phyloP scores from a whole-genome alignment of 2,888 invertebrate genomes.

The Lepetodrilus schrolli region DNA sequence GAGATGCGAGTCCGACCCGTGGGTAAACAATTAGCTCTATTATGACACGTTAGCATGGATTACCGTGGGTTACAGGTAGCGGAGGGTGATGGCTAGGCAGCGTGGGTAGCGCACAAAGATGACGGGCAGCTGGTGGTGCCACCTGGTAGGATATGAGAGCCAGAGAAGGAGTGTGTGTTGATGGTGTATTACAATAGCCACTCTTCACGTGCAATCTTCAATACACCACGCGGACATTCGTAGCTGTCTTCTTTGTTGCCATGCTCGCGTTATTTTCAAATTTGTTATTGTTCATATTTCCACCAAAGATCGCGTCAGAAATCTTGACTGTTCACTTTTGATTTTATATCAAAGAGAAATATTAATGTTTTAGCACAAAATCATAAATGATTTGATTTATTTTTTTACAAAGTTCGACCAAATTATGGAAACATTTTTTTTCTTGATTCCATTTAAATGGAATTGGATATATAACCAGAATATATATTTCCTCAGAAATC shows the following conservation, averaged over 20 bases:
- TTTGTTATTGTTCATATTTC: background rate
- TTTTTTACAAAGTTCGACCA: too few relatives aligned
- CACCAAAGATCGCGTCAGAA: background rate
- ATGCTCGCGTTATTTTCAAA: background rate
- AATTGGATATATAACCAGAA: too few relatives aligned
- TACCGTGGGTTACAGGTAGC: constrained; percentile 11
- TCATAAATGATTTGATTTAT: too few relatives aligned
- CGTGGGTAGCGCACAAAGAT: constrained; percentile 13
- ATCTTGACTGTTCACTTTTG: background rate
- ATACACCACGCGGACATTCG: background rate
- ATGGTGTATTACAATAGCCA: background rate
- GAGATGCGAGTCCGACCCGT: background rate
- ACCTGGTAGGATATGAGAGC: background rate
- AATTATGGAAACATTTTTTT: too few relatives aligned
- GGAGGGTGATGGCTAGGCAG: background rate
- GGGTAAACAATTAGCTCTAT: constrained; percentile 21
- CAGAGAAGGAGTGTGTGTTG: background rate
- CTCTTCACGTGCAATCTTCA: constrained; percentile 25
- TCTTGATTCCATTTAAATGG: too few relatives aligned
- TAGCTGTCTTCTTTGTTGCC: constrained; percentile 15
- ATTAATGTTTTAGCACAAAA: background rate
- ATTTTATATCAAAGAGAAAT: background rate
- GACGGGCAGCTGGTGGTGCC: background rate
- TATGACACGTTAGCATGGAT: constrained; percentile 13
- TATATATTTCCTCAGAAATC: too few relatives aligned